Evolutionary conservation across 2,888 invertebrate species (phyloP), one percentile per base, ranked within the genome.

Genomic region (Agrotis ipsilon): DNA sequence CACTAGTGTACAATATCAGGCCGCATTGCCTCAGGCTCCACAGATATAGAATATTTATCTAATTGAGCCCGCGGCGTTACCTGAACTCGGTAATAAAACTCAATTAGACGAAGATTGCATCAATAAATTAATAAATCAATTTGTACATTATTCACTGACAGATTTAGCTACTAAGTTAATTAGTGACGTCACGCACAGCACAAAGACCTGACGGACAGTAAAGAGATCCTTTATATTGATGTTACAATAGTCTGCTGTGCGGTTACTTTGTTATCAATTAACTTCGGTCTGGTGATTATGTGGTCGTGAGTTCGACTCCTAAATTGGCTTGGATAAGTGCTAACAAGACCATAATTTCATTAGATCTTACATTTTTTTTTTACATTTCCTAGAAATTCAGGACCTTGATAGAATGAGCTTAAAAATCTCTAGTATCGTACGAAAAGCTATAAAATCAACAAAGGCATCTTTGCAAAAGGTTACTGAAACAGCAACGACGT

Each of bases 101-200:
- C 18, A 57, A 72, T 69, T 49, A 45, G 21, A 49, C 43, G 45
- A 18, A 21, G 43, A 72, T 75, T 75, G 21, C 55, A 75, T 75
- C 19, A 7, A 55, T 32, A 1, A 46, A 54, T 75, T 46, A 52
- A 67, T 67, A 27, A 39, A 67, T 72, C 69, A 39, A 49, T 57
- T 72, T 45, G 13, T 68, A 51, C 11, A 55, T 76, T 32, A 45
- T 0, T 32, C 43, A 49, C 43, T 32, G 43, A 27, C 55, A 24
- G 18, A 21, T 54, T 16, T 4, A 46, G 5, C 27, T 21, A 13
- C 5, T n/a, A 43, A 68, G 19, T 68, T 45, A 19, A 49, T 45
- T 7, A 32, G 46, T 75, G 54, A 13, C 21, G n/a, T 43, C 27
- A 55, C n/a, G 4, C 1, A 3, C 1, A 13, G 27, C 3, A 75